Conservation (phyloP, 2,113 vertebrate genomes). For the Albula goreensis region DNA sequence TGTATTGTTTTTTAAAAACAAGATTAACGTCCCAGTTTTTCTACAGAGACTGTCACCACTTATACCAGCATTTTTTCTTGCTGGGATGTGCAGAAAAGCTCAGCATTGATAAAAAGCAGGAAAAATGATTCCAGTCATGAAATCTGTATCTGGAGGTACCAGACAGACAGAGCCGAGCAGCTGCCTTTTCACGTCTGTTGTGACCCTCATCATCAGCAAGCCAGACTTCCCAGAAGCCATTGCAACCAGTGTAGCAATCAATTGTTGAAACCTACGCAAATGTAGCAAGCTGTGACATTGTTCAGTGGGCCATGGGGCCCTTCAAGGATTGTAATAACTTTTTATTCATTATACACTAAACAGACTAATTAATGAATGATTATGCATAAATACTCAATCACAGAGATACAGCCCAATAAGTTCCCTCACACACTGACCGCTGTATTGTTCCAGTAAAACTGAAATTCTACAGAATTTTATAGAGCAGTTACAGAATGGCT, state of each 20-base stretch:
- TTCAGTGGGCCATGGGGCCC: conserved; percentile 9
- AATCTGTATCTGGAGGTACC: conserved; percentile 33
- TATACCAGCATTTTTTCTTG: conserved; percentile 55
- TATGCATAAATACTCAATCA: background rate
- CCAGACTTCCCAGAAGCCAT: conserved; percentile 25
- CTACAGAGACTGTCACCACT: conserved; percentile 39
- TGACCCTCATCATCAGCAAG: conserved; percentile 5
- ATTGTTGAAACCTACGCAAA: background rate
- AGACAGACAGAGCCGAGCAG: conserved; percentile 23
- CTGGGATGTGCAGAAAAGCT: conserved; percentile 40
- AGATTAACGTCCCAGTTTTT: conserved; percentile 29
- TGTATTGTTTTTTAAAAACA: conserved; percentile 40
- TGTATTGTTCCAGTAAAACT: background rate
- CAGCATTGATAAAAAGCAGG: conserved; percentile 43
- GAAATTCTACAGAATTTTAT: too few relatives aligned
- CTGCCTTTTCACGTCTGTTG: conserved; percentile 12
- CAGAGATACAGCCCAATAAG: background rate
- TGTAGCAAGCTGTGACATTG: background rate
- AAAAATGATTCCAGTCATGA: conserved; percentile 45
- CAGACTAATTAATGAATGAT: background rate
- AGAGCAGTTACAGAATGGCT: too few relatives aligned
- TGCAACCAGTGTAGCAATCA: conserved; percentile 1
- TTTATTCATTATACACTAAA: conserved; percentile 4
- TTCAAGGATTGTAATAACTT: conserved; percentile 25
- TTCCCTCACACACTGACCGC: background rate